These are phyloP conservation scores for Tenebrio molitor DNA, from an alignment of 1,140 invertebrate species.

Conservation along the genomic window DNA sequence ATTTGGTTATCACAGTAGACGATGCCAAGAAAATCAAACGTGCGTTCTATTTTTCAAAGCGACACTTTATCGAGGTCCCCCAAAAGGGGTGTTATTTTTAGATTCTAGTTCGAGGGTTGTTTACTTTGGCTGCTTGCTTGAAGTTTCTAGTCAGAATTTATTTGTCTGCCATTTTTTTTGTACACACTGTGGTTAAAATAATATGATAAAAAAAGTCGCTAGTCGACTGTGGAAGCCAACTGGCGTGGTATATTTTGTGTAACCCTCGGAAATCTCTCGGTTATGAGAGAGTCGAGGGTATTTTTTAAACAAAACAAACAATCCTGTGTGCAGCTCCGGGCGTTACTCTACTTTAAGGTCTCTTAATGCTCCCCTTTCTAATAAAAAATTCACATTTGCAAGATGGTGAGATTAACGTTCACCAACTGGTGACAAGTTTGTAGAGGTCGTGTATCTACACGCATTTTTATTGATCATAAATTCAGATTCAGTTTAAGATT, in stretches of 20 bases:
- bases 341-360: neutral
- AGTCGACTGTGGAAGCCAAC: neutral
- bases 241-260: neutral
- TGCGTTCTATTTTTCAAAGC: conserved; percentile 10
- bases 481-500: conserved; percentile 16
- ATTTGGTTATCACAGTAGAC: too few relatives aligned
- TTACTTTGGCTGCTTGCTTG: conserved; percentile 20
- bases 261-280: conserved; percentile 13
- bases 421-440: conserved; percentile 25
- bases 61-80: conserved; percentile 17
- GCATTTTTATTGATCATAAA: conserved; percentile 30
- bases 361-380: conserved; percentile 37
- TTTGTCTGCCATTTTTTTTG: conserved; percentile 20
- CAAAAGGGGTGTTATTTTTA: conserved; percentile 21
- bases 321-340: neutral
- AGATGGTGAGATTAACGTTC: conserved; percentile 1
- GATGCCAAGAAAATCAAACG: conserved; percentile 4
- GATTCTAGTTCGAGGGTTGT: conserved; percentile 22
- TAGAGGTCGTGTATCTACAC: neutral
- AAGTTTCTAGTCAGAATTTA: conserved; percentile 27
- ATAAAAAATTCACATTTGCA: conserved; percentile 29
- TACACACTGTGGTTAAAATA: neutral
- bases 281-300: conserved; percentile 26
- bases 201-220: neutral
- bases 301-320: conserved; percentile 30